Percentiles rank a stretch among this genome's conserved stretches.
These are phyloP conservation scores for Pelecanoides urinatrix DNA, from an alignment of 2,113 vertebrate genomes.

Conservation along the genomic window DNA sequence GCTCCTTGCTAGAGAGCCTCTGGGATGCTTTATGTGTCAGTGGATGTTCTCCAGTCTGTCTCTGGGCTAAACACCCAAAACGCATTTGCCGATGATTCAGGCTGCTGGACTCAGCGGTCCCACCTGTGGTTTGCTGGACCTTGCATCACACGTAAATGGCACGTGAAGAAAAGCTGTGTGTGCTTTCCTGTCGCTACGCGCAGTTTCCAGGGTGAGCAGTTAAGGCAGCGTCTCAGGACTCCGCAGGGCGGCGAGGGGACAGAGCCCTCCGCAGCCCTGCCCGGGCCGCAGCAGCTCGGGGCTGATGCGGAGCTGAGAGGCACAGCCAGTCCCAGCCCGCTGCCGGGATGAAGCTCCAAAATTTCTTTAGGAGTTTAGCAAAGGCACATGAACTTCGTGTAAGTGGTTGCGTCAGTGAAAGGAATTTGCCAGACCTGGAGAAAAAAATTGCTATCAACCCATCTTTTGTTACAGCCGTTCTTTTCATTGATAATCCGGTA, in stretches of 20 bases:
- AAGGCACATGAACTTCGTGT: not conserved
- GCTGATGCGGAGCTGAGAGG: not conserved
- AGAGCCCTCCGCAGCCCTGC: not conserved
- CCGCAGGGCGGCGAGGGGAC: not conserved
- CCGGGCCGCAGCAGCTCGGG: accelerated
- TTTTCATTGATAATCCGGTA: not conserved
- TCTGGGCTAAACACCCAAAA: not conserved
- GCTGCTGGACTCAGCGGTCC: not conserved
- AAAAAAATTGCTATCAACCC: not conserved
- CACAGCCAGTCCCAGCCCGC: not conserved
- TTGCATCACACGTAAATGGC: accelerated
- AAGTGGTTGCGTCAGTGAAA: not conserved
- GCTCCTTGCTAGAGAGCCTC: not conserved
- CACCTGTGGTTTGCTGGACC: not conserved
- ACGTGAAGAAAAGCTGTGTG: accelerated
- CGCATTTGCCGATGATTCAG: not conserved
- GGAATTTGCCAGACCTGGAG: not conserved
- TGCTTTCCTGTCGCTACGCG: not conserved
- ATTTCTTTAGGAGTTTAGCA: not conserved
- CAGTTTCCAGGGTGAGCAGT: not conserved
- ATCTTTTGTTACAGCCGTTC: not conserved
- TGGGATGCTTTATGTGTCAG: not conserved
- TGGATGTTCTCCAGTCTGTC: not conserved
- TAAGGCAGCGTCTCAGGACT: not conserved
- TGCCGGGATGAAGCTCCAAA: accelerated